Conservation (phyloP, 1,140 invertebrate species). For the Drosophila virilis region DNA sequence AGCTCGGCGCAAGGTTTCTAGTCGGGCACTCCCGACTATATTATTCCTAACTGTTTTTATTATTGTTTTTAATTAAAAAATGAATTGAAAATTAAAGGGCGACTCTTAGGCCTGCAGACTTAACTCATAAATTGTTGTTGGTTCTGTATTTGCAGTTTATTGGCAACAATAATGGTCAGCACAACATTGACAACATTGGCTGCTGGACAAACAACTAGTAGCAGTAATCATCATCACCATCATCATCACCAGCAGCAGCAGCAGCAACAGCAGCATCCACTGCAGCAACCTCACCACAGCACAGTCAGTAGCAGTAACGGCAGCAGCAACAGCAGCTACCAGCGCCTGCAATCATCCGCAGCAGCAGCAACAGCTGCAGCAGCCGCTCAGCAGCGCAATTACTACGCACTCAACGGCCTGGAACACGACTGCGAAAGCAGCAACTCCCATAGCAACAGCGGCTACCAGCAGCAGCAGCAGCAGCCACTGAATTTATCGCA, state of each 20-base stretch:
- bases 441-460: slow-evolving; percentile 40
- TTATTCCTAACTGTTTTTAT: too few relatives aligned
- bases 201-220: slow-evolving; percentile 83
- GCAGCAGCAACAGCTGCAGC: slow-evolving; percentile 29
- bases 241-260: slow-evolving; percentile 65
- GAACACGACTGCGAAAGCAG: slow-evolving; percentile 52
- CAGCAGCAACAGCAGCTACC: slow-evolving; percentile 37
- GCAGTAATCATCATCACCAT: slow-evolving; percentile 82
- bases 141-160: slow-evolving; percentile 67
- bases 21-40: too few relatives aligned
- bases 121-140: not conserved
- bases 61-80: too few relatives aligned
- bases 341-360: slow-evolving; percentile 45
- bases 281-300: slow-evolving; percentile 30
- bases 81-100: too few relatives aligned
- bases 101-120: not conserved
- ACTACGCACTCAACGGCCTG: slow-evolving; percentile 52
- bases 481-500: slow-evolving; percentile 69
- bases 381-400: slow-evolving; percentile 33
- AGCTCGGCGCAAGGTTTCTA: too few relatives aligned
- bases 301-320: slow-evolving; percentile 30
- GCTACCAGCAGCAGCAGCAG: slow-evolving; percentile 52
- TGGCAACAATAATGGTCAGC: slow-evolving; percentile 84
- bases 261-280: slow-evolving; percentile 14
- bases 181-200: slow-evolving; percentile 84